Conservation (phyloP, 2,113 vertebrate genomes). For the Martes martes region DNA sequence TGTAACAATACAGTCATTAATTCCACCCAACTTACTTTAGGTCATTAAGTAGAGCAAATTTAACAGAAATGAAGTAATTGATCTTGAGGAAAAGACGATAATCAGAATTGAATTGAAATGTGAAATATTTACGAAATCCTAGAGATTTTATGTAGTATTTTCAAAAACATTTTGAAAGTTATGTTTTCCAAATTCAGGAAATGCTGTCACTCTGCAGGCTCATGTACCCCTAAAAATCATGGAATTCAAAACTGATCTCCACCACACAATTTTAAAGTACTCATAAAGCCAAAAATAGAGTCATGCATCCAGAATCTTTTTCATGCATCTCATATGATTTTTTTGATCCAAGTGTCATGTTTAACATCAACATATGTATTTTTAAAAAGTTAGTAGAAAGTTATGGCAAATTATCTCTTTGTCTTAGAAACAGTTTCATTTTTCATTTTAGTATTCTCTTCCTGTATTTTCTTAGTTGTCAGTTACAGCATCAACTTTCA, state of each 20-base stretch:
- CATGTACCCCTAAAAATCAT: neutral
- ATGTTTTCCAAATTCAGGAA: conserved; percentile 36
- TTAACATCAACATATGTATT: neutral
- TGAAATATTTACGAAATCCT: neutral
- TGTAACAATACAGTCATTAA: neutral
- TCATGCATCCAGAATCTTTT: neutral
- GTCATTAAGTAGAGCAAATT: neutral
- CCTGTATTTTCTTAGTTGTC: neutral
- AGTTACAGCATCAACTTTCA: neutral
- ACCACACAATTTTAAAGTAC: neutral
- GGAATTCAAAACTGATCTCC: neutral
- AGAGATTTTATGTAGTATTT: neutral
- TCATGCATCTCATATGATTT: neutral
- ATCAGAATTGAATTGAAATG: neutral
- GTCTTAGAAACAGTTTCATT: neutral
- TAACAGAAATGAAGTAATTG: conserved; percentile 38
- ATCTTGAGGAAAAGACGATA: neutral
- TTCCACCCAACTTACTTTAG: neutral
- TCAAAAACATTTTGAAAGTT: conserved; percentile 12
- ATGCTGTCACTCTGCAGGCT: neutral
- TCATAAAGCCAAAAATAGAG: neutral
- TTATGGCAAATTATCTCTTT: neutral
- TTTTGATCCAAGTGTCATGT: neutral
- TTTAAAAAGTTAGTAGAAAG: neutral
- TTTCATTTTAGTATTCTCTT: neutral